Percentiles rank a stretch among this genome's conserved stretches.
These are phyloP conservation scores for Ceratoteleas bidentatus DNA, from an alignment of 1,140 invertebrate genomes.

Conservation along the genomic window DNA sequence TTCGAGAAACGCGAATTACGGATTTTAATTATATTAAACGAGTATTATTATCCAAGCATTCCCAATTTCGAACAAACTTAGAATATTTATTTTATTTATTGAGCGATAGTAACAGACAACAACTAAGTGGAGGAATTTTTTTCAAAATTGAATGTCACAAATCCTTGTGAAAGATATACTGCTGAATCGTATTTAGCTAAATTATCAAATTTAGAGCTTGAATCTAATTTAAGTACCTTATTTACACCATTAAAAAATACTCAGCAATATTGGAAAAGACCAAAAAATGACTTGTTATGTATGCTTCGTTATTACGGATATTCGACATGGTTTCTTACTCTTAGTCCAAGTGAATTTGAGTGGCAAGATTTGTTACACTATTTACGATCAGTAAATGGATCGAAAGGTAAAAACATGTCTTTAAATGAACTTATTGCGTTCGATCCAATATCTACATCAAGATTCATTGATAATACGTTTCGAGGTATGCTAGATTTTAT, in stretches of 20 bases:
- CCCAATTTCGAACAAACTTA: constrained; percentile 66
- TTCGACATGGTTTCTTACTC: constrained; percentile 75
- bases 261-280: constrained; percentile 67
- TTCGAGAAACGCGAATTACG: constrained; percentile 49
- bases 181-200: constrained; percentile 30
- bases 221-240: constrained; percentile 65
- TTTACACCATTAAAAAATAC: constrained; percentile 67
- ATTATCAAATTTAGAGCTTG: constrained; percentile 36
- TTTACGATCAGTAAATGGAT: constrained; percentile 47
- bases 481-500: constrained; percentile 63
- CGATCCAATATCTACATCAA: constrained; percentile 63
- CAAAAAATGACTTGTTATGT: constrained; percentile 67
- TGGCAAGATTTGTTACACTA: constrained; percentile 65
- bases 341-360: constrained; percentile 73
- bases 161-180: constrained; percentile 56
- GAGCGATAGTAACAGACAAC: constrained; percentile 64
- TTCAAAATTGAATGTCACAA: constrained; percentile 68
- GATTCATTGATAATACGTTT: constrained; percentile 64
- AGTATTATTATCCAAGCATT: constrained; percentile 62
- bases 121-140: constrained; percentile 58
- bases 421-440: constrained; percentile 57
- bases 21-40: constrained; percentile 68
- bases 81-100: constrained; percentile 71
- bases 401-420: constrained; percentile 23
- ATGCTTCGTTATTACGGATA: constrained; percentile 73